phyloP scores from a whole-genome alignment of 1,140 invertebrate species.

The Philopotamus ludificatus region DNA sequence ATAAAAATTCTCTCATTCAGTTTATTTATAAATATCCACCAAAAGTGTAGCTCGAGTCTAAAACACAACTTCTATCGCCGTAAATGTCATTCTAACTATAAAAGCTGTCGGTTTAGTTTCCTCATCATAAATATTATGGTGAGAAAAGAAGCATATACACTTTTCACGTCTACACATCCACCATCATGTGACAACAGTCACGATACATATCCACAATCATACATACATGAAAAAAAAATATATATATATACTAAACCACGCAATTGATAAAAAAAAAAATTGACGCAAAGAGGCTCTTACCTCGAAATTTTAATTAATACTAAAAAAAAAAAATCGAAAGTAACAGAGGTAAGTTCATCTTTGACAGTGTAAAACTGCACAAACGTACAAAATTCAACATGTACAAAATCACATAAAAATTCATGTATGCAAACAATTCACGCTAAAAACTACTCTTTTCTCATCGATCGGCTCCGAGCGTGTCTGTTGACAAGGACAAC shows the following conservation, averaged over 20 bases:
- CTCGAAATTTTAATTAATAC: neutral
- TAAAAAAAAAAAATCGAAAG: neutral
- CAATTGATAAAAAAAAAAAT: slow-evolving; percentile 1
- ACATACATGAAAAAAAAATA: slow-evolving; percentile 26
- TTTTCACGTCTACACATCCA: neutral
- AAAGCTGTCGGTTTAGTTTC: slow-evolving; percentile 25
- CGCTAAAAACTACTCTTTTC: too few species aligned
- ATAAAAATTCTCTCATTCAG: slow-evolving; percentile 25
- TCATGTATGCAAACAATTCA: too few species aligned
- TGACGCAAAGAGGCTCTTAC: neutral
- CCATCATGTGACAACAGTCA: neutral
- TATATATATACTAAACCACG: slow-evolving; percentile 19
- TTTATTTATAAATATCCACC: slow-evolving; percentile 40
- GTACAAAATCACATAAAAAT: too few species aligned
- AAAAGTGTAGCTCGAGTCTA: slow-evolving; percentile 35
- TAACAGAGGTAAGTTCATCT: neutral
- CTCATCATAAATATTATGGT: slow-evolving; percentile 37
- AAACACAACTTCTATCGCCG: slow-evolving; percentile 33
- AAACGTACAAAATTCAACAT: neutral
- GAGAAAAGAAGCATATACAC: slow-evolving; percentile 25
- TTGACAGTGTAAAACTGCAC: neutral
- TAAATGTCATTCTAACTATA: slow-evolving; percentile 27
- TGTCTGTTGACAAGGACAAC: too few species aligned
- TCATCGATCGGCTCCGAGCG: too few species aligned
- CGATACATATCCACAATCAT: slow-evolving; percentile 12